These are phyloP conservation scores for Diplazon laetatorius DNA, from an alignment of 2,888 invertebrate genomes.

Conservation along the genomic window DNA sequence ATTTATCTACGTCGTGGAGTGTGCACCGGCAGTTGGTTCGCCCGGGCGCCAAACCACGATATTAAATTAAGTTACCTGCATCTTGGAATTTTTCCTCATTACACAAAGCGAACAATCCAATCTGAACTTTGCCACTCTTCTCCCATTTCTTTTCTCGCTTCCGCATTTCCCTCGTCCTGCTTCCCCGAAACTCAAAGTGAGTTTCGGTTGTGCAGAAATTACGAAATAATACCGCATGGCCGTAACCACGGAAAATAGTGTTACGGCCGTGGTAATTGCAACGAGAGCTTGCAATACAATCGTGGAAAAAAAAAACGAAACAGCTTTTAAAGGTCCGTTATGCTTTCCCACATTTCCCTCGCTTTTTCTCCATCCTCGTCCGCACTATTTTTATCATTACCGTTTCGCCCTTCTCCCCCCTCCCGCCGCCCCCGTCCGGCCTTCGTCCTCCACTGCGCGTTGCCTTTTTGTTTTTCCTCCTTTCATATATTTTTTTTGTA, in stretches of 20 bases:
- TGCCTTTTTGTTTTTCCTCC: background rate
- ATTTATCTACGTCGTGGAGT: conserved; percentile 73
- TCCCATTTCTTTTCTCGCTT: conserved; percentile 23
- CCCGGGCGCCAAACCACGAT: conserved; percentile 61
- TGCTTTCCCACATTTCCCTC: conserved; percentile 31
- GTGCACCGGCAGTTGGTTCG: conserved; percentile 61
- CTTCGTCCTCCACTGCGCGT: background rate
- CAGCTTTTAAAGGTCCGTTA: conserved; percentile 64
- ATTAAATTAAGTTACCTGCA: conserved; percentile 77
- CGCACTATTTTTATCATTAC: conserved; percentile 33
- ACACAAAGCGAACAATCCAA: conserved; percentile 61
- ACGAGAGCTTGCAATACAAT: conserved; percentile 58
- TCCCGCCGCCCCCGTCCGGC: background rate
- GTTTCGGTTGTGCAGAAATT: conserved; percentile 60
- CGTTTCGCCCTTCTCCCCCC: conserved; percentile 7
- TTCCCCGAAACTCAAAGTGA: conserved; percentile 54
- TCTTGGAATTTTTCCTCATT: conserved; percentile 73
- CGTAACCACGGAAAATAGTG: conserved; percentile 47
- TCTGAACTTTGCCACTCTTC: conserved; percentile 54
- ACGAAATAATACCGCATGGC: conserved; percentile 58
- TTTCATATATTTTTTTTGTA: background rate
- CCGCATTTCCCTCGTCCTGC: conserved; percentile 22
- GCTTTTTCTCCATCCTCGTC: conserved; percentile 5
- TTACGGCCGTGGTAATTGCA: conserved; percentile 63
- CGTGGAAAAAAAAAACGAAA: conserved; percentile 64